Evolutionary conservation across 1,140 invertebrate genomes (phyloP).

Genomic region (Aricia agestis): DNA sequence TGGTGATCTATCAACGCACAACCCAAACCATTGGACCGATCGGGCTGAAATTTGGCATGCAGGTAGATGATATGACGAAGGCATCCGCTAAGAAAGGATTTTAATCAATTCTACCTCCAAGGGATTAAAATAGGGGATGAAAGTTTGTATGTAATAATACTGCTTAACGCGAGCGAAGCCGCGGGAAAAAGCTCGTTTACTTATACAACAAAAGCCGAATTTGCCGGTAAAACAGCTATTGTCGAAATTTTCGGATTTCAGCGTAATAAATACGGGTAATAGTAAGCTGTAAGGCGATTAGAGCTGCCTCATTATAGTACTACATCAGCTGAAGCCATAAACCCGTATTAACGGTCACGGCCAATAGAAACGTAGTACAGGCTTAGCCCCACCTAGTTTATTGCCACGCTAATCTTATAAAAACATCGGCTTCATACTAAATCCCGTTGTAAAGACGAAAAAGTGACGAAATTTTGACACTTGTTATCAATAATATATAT

Average conservation of each 20-base stretch:
- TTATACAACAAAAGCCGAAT: not conserved
- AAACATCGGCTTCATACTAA: not conserved
- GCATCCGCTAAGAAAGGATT: too few species aligned
- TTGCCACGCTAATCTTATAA: conserved; percentile 9
- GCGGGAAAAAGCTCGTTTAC: too few species aligned
- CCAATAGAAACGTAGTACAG: conserved; percentile 26
- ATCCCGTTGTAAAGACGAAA: not conserved
- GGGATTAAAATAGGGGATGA: too few species aligned
- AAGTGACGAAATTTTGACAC: not conserved
- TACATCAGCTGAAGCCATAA: conserved; percentile 32
- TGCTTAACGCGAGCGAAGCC: too few species aligned
- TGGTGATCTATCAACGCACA: too few species aligned
- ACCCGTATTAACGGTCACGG: conserved; percentile 31
- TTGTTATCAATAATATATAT: not conserved
- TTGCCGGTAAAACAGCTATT: not conserved
- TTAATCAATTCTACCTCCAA: too few species aligned
- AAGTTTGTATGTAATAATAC: too few species aligned
- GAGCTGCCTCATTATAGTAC: conserved; percentile 23
- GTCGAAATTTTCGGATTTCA: conserved; percentile 3
- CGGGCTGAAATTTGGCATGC: too few species aligned
- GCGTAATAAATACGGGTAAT: not conserved
- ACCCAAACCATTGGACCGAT: too few species aligned
- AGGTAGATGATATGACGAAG: too few species aligned
- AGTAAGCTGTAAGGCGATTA: conserved; percentile 31
- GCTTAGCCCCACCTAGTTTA: conserved; percentile 23